Base-by-base conservation (phyloP, 2,797 vertebrate genomes). In the Sebastes matsubarae region DNA sequence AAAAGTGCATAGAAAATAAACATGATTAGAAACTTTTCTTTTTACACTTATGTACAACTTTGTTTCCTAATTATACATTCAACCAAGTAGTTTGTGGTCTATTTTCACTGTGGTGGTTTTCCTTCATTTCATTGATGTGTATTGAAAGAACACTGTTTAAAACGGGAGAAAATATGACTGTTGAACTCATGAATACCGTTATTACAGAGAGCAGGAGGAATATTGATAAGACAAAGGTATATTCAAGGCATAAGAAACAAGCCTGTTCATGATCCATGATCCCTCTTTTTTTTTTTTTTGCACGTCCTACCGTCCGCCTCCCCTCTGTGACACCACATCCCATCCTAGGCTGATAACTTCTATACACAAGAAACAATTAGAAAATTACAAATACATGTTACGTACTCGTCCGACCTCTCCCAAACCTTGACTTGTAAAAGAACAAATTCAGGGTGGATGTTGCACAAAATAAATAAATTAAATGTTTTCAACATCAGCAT, bases 1-100 rank as follows among this genome's bases (percentile, higher is more conserved):
- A 98, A 99, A 99, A 98, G 98, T 99, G 98, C 98, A 99, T 99
- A 99, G 98, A 99, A 99, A 99, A 99, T 99, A 99, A 99, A 99
- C 98, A 99, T 98, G 97, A 99, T 99, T 99, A 99, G 98, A 99
- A 99, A 99, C 97, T 98, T 98, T 97, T 95, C 92, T 98, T 98
- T 99, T 98, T 99, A 98, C 97, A 99, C 94, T 90, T 99, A 99
- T 99, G 87, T 99, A 99, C 98, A 99, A 95, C 96, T 97, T 96
- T 97, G 95, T 95, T 96, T 96, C 94, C 95, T 96, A 96, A 97
- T 98, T 98, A 97, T 99, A 99, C 98, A 99, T 98, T 99, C 97
- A 99, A 97, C 97, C 97, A 97, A 96, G 96, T 96, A 98, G 96
- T 98, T 97, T 97, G 97, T 97, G 97, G 97, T 97, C 97, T 96